Evolutionary conservation across 2,113 vertebrate genomes (phyloP), one percentile per base, ranked within the genome.

Genomic region (Hiodon alosoides): DNA sequence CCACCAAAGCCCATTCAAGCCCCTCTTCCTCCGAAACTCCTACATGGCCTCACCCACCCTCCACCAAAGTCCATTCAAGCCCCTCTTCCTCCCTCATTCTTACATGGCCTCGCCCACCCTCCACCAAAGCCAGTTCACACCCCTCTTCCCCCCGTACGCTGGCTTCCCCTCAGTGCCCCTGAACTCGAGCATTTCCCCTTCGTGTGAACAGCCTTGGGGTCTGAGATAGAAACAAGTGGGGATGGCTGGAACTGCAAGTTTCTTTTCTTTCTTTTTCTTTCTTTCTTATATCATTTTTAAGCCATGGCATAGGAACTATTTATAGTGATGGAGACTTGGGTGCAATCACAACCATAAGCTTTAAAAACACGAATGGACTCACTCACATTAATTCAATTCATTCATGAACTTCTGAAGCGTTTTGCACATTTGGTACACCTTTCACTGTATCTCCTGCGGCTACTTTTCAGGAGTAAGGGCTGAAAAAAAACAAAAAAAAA

Each of bases 381-480:
- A n/a, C n/a, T n/a, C n/a, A n/a, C n/a, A n/a, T n/a, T n/a, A n/a
- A n/a, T 87, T 31, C 31, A 84, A 83, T 90, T 87, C 87, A 72
- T 75, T 80, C 85, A 93, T 89, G 95, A 93, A 95, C 94, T 95
- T 95, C 95, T 94, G 94, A 95, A 96, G 95, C 97, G 96, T 98
- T 96, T 99, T 99, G 95, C 97, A 99, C 97, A 98, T 98, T 98
- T 98, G 95, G 93, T 96, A 96, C 93, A 96, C 90, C 92, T 96
- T 92, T 95, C 95, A 94, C 96, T 94, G 90, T 93, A 94, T 94
- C 94, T 96, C 97, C 93, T 92, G 94, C 89, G 90, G 94, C 94
- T 94, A 93, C 92, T 95, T 90, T 93, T 88, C 85, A 87, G 94
- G 31, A 31, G 31, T 31, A 93, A 96, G 95, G 96, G 95, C 94